Conservation (phyloP, 2,888 invertebrate species). For the Brachyptera putata region DNA sequence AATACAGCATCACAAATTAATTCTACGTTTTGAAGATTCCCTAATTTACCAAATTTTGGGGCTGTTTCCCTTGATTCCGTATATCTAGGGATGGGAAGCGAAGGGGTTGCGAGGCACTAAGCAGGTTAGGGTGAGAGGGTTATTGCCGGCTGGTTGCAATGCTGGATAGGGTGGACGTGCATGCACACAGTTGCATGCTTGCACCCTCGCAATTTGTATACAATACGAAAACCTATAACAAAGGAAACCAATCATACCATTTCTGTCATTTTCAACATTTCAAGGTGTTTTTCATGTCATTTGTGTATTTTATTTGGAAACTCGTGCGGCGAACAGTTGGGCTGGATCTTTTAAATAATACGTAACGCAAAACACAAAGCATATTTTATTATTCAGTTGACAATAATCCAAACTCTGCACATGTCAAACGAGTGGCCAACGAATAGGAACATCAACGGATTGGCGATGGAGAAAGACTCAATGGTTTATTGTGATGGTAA, state of each 20-base stretch:
- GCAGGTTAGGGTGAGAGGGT: conserved; percentile 24
- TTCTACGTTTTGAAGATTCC: conserved; percentile 21
- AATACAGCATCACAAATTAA: conserved; percentile 14
- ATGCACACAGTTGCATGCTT: conserved; percentile 17
- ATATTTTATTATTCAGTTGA: conserved; percentile 5
- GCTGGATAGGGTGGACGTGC: neutral
- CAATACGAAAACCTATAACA: conserved; percentile 5
- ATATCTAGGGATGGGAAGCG: conserved; percentile 12
- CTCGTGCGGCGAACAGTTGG: conserved; percentile 3
- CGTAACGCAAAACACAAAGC: neutral
- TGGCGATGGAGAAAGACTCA: neutral
- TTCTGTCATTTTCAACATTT: conserved; percentile 15
- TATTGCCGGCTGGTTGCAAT: neutral
- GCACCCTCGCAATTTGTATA: conserved; percentile 12
- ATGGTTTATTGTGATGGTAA: conserved; percentile 13
- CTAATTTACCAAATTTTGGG: conserved; percentile 28
- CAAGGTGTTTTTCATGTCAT: conserved; percentile 20
- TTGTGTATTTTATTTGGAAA: neutral
- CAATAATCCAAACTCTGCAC: neutral
- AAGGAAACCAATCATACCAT: conserved; percentile 20
- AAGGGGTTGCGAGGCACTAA: conserved; percentile 22
- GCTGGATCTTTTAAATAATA: neutral
- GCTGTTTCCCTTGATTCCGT: conserved; percentile 1
- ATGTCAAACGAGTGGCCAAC: neutral
- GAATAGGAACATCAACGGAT: neutral